phyloP scores from a whole-genome alignment of 2,888 invertebrate species.

The Allygus modestus region DNA sequence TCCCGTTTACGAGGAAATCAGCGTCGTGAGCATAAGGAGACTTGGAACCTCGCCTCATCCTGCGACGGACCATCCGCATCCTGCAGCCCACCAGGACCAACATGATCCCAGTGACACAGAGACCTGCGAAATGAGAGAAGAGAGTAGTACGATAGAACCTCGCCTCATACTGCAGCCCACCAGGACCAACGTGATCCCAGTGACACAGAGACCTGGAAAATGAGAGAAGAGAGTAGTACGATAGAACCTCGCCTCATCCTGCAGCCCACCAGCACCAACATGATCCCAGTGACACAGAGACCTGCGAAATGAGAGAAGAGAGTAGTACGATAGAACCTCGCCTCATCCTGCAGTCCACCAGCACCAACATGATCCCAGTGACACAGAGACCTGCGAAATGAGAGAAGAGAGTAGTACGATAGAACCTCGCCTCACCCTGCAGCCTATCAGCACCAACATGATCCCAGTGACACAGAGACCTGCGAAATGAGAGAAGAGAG shows the following conservation, averaged over 20 bases:
- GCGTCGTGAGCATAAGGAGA: constrained; percentile 94
- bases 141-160: constrained; percentile 79
- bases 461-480: too few species aligned
- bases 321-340: constrained; percentile 81
- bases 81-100: constrained; percentile 90
- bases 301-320: constrained; percentile 77
- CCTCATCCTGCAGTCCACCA: constrained; percentile 89
- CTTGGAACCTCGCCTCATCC: constrained; percentile 87
- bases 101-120: constrained; percentile 88
- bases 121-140: constrained; percentile 77
- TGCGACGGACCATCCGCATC: constrained; percentile 85
- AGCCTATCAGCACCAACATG: too few species aligned
- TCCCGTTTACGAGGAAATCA: constrained; percentile 98
- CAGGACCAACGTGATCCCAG: constrained; percentile 87
- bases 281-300: constrained; percentile 86
- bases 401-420: too few species aligned
- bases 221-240: too few species aligned
- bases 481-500: too few species aligned
- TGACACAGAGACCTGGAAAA: constrained; percentile 85
- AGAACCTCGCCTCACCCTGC: too few species aligned
- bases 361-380: constrained; percentile 87
- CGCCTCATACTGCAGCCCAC: constrained; percentile 89
- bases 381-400: constrained; percentile 84
- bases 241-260: constrained; percentile 86
- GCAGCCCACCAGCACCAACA: constrained; percentile 90